Base-by-base conservation (phyloP, 2,113 vertebrate species). In the Sinocyclocheilus rhinocerous region DNA sequence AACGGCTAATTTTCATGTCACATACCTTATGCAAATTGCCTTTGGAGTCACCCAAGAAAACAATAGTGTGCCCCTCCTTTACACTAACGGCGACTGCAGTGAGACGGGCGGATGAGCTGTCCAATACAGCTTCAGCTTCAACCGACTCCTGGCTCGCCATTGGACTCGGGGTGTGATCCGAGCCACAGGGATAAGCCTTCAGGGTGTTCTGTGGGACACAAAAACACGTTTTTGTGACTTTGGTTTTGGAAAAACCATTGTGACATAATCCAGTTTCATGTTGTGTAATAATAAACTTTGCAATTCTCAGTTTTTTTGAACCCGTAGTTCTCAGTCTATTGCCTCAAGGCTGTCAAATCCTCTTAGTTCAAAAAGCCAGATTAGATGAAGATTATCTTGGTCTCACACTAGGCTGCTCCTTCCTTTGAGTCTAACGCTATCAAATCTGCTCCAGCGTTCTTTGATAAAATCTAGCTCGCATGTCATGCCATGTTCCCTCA, bases 81-180 rank as follows among this genome's bases (percentile, higher is more conserved):
- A 95, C 90, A 2, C 96, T 95, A 89, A 98, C 96, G 0, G 97
- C 96, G 88, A 99, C 97, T 0, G 98, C 96, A 4, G 97, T 97
- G 75, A 99, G 94, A 50, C 94, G 96, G 33, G 95, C 93, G 0
- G 92, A 91, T 0, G 91, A 92, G 65, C 94, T 96, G 89, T 96
- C 95, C 92, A 96, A 95, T 39, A 96, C 90, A 0, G 96, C 94
- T 0, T 91, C 85, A 52, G 95, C 94, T 91, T 95, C 94, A 89
- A 98, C 90, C 0, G 98, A 94, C 0, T 94, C 81, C 0, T 92
- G 93, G 91, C 97, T 98, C 55, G 97, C 98, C 97, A 99, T 98
- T 0, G 98, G 98, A 90, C 97, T 99, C 36, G 98, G 98, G 0
- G 98, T 99, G 94, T 99, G 98, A 92, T 99, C 97, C 9, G 97